Evolutionary conservation across 2,113 vertebrate genomes (phyloP).

Genomic region (Callorhinus ursinus): DNA sequence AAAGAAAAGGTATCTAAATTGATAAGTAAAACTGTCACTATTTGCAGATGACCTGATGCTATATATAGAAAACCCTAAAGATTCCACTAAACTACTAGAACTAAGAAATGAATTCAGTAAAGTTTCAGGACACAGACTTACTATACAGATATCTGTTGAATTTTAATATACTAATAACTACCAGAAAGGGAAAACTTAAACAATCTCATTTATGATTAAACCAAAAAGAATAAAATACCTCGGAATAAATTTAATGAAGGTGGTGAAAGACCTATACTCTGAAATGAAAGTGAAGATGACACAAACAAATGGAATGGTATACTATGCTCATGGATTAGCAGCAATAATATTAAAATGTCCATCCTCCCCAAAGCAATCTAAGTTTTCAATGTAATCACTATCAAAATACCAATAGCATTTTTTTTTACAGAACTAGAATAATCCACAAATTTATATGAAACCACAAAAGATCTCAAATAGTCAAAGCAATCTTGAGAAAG

Average conservation of each 20-base stretch:
- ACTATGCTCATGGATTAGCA: background rate
- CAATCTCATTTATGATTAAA: background rate
- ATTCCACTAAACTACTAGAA: background rate
- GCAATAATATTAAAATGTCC: background rate
- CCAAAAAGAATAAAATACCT: background rate
- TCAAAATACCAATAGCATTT: background rate
- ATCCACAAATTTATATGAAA: background rate
- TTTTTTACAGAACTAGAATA: background rate
- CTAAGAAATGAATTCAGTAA: background rate
- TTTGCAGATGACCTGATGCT: background rate
- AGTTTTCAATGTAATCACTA: background rate
- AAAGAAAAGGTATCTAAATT: background rate
- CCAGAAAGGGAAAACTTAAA: background rate
- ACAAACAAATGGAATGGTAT: background rate
- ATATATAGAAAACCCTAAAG: background rate
- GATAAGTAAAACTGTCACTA: background rate
- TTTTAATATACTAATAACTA: background rate
- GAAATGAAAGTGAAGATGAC: background rate
- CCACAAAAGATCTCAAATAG: background rate
- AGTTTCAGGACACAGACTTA: background rate
- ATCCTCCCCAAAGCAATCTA: background rate
- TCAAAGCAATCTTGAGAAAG: background rate
- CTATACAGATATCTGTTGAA: background rate
- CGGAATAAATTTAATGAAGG: background rate
- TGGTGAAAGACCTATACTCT: background rate